phyloP scores from a whole-genome alignment of 1,140 invertebrate genomes.

The Trypoxylus dichotomus region DNA sequence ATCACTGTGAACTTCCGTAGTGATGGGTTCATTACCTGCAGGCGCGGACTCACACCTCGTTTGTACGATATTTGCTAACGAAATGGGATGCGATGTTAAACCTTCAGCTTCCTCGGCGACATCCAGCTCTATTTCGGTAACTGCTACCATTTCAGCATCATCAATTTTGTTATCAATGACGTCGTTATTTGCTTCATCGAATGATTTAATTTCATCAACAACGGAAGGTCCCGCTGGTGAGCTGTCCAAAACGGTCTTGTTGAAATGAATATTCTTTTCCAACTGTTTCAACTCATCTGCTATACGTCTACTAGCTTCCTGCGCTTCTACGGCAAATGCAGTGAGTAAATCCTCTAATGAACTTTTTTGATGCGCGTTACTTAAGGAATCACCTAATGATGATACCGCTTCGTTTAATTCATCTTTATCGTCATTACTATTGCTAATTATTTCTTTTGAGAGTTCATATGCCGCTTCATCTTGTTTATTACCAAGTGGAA shows the following conservation, averaged over 20 bases:
- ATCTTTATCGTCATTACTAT: not conserved
- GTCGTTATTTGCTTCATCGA: slow-evolving; percentile 54
- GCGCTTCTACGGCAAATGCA: slow-evolving; percentile 49
- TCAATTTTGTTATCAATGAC: slow-evolving; percentile 47
- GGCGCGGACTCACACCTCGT: slow-evolving; percentile 32
- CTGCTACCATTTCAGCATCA: slow-evolving; percentile 40
- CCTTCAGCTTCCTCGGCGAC: slow-evolving; percentile 37
- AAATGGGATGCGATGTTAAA: slow-evolving; percentile 34
- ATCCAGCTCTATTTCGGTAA: slow-evolving; percentile 43
- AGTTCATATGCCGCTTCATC: not conserved
- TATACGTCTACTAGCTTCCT: slow-evolving; percentile 59
- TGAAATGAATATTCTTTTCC: slow-evolving; percentile 45
- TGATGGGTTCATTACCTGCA: slow-evolving; percentile 1
- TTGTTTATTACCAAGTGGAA: not conserved
- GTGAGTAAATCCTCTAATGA: slow-evolving; percentile 49
- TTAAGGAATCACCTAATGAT: slow-evolving; percentile 33
- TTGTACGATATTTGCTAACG: slow-evolving; percentile 44
- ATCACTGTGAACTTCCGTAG: slow-evolving; percentile 32
- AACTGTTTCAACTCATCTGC: slow-evolving; percentile 53
- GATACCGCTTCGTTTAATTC: slow-evolving; percentile 44
- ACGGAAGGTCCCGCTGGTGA: not conserved
- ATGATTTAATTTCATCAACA: slow-evolving; percentile 40
- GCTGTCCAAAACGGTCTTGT: not conserved
- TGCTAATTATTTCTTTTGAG: not conserved
- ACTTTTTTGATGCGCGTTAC: slow-evolving; percentile 33